phyloP scores from a whole-genome alignment of 2,797 vertebrate genomes.

The Falco novaeseelandiae region DNA sequence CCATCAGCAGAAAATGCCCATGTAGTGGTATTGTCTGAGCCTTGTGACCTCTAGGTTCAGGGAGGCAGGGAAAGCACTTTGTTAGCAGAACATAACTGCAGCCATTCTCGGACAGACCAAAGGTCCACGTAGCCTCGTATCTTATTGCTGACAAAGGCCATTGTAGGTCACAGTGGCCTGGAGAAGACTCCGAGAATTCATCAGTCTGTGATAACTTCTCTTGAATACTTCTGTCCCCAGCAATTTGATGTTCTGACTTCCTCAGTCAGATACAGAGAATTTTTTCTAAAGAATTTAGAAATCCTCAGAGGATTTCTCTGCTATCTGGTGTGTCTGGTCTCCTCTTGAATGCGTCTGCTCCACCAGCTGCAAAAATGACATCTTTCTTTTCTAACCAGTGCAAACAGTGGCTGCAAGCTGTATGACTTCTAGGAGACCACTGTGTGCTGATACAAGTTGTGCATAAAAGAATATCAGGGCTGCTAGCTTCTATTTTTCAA shows the following conservation, averaged over 20 bases:
- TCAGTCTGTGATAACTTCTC: background rate
- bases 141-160: background rate
- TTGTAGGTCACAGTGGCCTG: background rate
- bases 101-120: background rate
- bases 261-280: background rate
- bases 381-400: background rate
- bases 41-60: background rate
- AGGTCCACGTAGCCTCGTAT: accelerated
- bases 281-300: background rate
- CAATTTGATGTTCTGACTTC: background rate
- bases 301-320: background rate
- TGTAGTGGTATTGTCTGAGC: background rate
- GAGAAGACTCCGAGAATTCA: background rate
- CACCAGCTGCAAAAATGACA: background rate
- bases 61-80: background rate
- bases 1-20: background rate
- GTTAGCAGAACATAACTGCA: background rate
- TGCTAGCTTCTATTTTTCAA: background rate
- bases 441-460: background rate
- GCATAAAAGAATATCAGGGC: background rate
- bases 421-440: background rate
- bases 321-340: background rate
- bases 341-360: background rate
- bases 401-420: background rate
- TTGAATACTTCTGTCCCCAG: background rate